Percentiles rank a stretch among this genome's conserved stretches.
phyloP scores from a whole-genome alignment of 2,113 vertebrate genomes.

The Megalops atlanticus region DNA sequence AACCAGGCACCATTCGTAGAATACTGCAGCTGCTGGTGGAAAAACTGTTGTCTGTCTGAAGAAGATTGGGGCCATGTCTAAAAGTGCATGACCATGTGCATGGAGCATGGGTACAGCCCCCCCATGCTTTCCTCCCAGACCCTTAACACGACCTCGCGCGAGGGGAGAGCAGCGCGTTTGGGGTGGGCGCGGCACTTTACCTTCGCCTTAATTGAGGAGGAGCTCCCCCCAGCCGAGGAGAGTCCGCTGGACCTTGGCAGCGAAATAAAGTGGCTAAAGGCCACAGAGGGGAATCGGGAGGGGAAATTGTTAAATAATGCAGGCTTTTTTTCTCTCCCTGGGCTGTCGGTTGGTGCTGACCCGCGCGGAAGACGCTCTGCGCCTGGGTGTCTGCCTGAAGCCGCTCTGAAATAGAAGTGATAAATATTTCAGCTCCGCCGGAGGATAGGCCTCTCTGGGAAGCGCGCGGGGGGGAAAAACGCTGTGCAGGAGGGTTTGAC shows the following conservation, averaged over 20 bases:
- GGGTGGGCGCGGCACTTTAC: slow-evolving; percentile 64
- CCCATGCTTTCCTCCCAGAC: too few species aligned
- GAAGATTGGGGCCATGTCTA: too few species aligned
- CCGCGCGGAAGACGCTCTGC: slow-evolving; percentile 39
- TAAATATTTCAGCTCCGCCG: slow-evolving; percentile 68
- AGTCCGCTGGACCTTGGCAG: slow-evolving; percentile 55
- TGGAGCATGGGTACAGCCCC: too few species aligned
- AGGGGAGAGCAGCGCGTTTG: slow-evolving; percentile 64
- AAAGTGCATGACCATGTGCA: too few species aligned
- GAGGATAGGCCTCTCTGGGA: slow-evolving; percentile 43
- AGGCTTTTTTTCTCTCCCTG: slow-evolving; percentile 46
- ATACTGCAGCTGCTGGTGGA: too few species aligned
- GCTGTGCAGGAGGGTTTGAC: slow-evolving; percentile 60
- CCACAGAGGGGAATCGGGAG: slow-evolving; percentile 58
- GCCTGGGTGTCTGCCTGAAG: slow-evolving; percentile 53
- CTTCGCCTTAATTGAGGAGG: slow-evolving; percentile 76
- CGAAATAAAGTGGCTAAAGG: slow-evolving; percentile 55
- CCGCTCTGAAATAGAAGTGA: slow-evolving; percentile 62
- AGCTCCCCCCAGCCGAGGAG: slow-evolving; percentile 51
- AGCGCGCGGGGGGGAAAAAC: slow-evolving; percentile 25
- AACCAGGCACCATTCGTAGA: too few species aligned
- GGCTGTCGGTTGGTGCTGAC: slow-evolving; percentile 37
- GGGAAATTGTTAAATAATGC: slow-evolving; percentile 66
- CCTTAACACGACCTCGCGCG: too few species aligned
- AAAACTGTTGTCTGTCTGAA: too few species aligned